Evolutionary conservation across 2,888 invertebrate species (phyloP), one percentile per base, ranked within the genome.

Genomic region (Caenorhabditis drosophilae): DNA sequence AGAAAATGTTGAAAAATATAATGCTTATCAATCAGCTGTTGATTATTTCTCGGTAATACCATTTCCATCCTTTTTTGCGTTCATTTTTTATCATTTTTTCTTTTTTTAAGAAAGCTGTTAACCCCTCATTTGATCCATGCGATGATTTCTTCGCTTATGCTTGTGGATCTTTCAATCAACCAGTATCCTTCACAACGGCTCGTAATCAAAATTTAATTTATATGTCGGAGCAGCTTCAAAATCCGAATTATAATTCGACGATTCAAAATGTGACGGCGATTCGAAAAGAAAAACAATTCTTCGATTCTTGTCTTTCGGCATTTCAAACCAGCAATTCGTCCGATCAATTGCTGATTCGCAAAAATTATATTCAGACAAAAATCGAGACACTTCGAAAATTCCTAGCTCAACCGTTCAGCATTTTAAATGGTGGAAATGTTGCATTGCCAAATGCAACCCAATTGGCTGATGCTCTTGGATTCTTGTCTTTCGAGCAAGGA

Each of bases 121-220:
- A 78, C 60, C 53, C 73, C 31, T 36, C 54, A n/a, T 51, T 64
- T 27, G 72, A 78, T 55, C 80, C 80, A 12, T 80, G 80, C 67
- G 54, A 70, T 34, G 76, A 80, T 46, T 80, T 80, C 74, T 80
- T 70, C 67, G 35, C 63, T 4, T 80, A 80, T 53, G 66, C 79
- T 9, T 80, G 80, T 44, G 76, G 75, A 16, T 57, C 50, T 25
- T 75, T 63, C 67, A 57, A 73, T 22, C 54, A 66, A 38, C 45
- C 59, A 26, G 66, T 66, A 11, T 70, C 70, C 1, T 73, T 73
- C 63, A 55, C 58, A 26, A 52, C 63, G 11, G 72, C 72, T 26
- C 63, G 70, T 25, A 63, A 53, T 12, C 36, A 52, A 25, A 75
- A 75, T 41, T 52, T 69, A 18, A 52, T 63, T 20, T 53, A 55